Percentiles rank a stretch among this genome's conserved stretches.
Evolutionary conservation across 2,113 vertebrate genomes (phyloP).

Genomic region (Gambusia holbrooki): DNA sequence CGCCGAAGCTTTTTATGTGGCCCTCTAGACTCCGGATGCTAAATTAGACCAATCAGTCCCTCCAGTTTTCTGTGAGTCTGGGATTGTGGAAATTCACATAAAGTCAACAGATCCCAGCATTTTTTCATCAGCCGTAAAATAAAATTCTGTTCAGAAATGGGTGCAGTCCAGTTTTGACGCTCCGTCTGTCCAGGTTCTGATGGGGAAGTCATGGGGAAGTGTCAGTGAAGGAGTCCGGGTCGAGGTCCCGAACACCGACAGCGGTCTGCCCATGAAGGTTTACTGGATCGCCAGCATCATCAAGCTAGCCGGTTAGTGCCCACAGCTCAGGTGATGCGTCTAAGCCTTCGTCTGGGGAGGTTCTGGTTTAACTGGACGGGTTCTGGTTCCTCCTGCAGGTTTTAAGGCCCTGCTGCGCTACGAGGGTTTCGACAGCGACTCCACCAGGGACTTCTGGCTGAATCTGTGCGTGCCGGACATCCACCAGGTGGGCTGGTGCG

Average conservation of each 20-base stretch:
- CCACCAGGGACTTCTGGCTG: conserved; percentile 90
- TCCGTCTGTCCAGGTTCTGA: conserved; percentile 81
- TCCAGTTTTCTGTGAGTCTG: too few relatives aligned
- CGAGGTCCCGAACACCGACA: conserved; percentile 94
- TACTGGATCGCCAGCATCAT: conserved; percentile 96
- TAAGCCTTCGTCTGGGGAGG: neutral
- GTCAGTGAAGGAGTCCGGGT: conserved; percentile 90
- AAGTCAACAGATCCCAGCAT: too few relatives aligned
- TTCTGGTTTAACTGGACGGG: too few relatives aligned
- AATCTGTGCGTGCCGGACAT: conserved; percentile 90
- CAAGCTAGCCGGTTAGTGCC: conserved; percentile 88
- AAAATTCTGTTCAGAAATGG: too few relatives aligned
- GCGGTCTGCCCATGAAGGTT: conserved; percentile 90
- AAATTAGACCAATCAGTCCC: too few relatives aligned
- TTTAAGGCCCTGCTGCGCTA: conserved; percentile 91
- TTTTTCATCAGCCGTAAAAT: too few relatives aligned
- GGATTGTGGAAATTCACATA: too few relatives aligned
- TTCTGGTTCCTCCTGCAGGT: conserved; percentile 71
- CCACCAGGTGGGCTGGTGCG: conserved; percentile 95
- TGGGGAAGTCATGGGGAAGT: conserved; percentile 90
- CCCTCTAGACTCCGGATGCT: too few relatives aligned
- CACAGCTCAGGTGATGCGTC: neutral
- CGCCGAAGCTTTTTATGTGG: too few relatives aligned
- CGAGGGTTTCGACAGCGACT: conserved; percentile 92
- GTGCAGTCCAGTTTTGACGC: too few relatives aligned